Percentiles rank a stretch among this genome's conserved stretches.
phyloP scores from a whole-genome alignment of 1,140 invertebrate species.

The Brachionus rotundiformis region DNA sequence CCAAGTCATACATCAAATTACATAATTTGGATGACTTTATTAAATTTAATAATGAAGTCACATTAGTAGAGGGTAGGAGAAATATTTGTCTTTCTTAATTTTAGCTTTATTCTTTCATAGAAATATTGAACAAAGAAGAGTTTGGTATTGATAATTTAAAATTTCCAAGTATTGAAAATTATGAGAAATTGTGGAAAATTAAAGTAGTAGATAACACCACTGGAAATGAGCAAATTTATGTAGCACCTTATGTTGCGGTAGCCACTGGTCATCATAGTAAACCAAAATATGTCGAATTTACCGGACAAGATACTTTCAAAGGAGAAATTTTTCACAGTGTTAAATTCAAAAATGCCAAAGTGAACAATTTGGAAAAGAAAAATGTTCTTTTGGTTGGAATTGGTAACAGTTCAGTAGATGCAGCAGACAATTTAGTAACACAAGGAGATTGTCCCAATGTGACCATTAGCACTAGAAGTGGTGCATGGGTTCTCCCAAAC shows the following conservation, averaged over 20 bases:
- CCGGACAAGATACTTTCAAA: slow-evolving; percentile 59
- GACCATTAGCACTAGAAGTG: slow-evolving; percentile 59
- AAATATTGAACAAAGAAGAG: neutral
- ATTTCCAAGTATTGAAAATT: slow-evolving; percentile 2
- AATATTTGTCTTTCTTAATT: neutral
- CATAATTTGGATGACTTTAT: slow-evolving; percentile 3
- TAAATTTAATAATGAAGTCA: slow-evolving; percentile 45
- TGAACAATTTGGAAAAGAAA: slow-evolving; percentile 58
- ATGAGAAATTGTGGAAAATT: slow-evolving; percentile 35
- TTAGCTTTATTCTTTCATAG: neutral
- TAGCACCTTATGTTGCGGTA: slow-evolving; percentile 56
- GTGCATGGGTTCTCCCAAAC: slow-evolving; percentile 61
- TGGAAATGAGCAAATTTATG: slow-evolving; percentile 53
- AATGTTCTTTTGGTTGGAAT: slow-evolving; percentile 60
- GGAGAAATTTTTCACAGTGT: slow-evolving; percentile 61
- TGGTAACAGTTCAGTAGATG: slow-evolving; percentile 62
- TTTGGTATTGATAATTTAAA: neutral
- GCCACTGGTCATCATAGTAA: slow-evolving; percentile 61
- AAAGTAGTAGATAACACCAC: neutral
- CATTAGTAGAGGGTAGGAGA: slow-evolving; percentile 12
- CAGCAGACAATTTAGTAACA: slow-evolving; percentile 58
- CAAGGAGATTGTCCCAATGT: slow-evolving; percentile 59
- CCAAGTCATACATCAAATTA: slow-evolving; percentile 38
- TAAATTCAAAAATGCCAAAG: slow-evolving; percentile 58
- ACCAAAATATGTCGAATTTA: slow-evolving; percentile 56